Conservation (phyloP, 2,888 invertebrate genomes). For the Ecdyonurus torrentis region DNA sequence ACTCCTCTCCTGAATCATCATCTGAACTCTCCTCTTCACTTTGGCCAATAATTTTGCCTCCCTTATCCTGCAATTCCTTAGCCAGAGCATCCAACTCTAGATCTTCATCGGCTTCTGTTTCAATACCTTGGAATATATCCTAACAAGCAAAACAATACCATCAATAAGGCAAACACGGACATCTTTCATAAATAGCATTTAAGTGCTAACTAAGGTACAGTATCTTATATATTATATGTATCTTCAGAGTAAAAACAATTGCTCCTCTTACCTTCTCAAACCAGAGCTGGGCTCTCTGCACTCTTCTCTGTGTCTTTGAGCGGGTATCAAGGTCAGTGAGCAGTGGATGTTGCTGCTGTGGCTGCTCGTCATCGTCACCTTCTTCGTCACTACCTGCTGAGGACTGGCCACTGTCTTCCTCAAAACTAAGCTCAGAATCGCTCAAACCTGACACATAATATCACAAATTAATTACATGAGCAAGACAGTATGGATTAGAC, state of each 20-base stretch:
- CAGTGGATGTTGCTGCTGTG: slow-evolving; percentile 40
- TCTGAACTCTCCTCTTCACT: background rate
- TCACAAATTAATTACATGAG: slow-evolving; percentile 18
- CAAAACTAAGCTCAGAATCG: slow-evolving; percentile 15
- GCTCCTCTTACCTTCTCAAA: slow-evolving; percentile 43
- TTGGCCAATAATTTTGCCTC: slow-evolving; percentile 31
- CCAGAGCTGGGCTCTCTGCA: slow-evolving; percentile 71
- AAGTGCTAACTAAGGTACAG: background rate
- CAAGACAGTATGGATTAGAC: slow-evolving; percentile 7
- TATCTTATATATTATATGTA: background rate
- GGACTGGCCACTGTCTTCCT: slow-evolving; percentile 10
- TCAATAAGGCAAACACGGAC: too few relatives aligned
- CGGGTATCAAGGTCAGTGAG: slow-evolving; percentile 64
- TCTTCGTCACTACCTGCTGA: slow-evolving; percentile 17
- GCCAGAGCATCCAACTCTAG: slow-evolving; percentile 67
- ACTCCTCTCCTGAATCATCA: slow-evolving; percentile 12
- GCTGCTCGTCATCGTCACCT: slow-evolving; percentile 13
- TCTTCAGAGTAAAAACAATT: background rate
- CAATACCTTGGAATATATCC: slow-evolving; percentile 61
- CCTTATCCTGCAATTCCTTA: slow-evolving; percentile 52
- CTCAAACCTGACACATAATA: background rate
- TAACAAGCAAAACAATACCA: too few relatives aligned
- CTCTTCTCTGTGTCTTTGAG: slow-evolving; percentile 51
- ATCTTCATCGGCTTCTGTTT: slow-evolving; percentile 73
- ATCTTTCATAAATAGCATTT: too few relatives aligned